Percentiles rank a stretch among this genome's conserved stretches.
These are phyloP conservation scores for Ichneumon xanthorius DNA, from an alignment of 2,888 invertebrate genomes.

Conservation along the genomic window DNA sequence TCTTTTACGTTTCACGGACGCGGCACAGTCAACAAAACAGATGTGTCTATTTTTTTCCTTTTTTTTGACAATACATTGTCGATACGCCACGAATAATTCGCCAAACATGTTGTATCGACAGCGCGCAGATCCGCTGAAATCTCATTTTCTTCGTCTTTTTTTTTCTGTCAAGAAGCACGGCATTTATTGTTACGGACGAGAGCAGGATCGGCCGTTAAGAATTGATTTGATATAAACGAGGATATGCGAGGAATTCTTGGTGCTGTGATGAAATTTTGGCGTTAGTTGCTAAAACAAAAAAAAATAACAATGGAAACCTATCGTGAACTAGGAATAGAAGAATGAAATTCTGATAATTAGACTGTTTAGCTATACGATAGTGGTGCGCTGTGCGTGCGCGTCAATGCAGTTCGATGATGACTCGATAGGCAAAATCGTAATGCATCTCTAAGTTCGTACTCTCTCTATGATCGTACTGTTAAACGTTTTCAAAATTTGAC, in stretches of 20 bases:
- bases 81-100: background rate
- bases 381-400: background rate
- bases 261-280: constrained; percentile 53
- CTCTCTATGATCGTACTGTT: background rate
- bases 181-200: constrained; percentile 40
- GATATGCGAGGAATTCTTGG: constrained; percentile 45
- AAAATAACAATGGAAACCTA: constrained; percentile 16
- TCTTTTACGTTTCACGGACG: background rate
- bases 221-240: constrained; percentile 28
- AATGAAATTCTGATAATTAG: constrained; percentile 32
- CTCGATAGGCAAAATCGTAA: background rate
- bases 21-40: constrained; percentile 11
- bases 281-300: constrained; percentile 23
- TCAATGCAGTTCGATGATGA: constrained; percentile 17
- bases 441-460: background rate
- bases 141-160: constrained; percentile 28
- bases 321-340: constrained; percentile 34
- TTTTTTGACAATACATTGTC: constrained; percentile 17
- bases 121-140: background rate
- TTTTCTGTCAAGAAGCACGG: background rate
- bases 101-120: constrained; percentile 11
- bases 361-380: constrained; percentile 20
- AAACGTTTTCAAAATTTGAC: background rate
- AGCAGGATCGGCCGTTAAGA: constrained; percentile 18
- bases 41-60: constrained; percentile 3